Conservation (phyloP, 2,113 vertebrate species). For the Propithecus coquereli region DNA sequence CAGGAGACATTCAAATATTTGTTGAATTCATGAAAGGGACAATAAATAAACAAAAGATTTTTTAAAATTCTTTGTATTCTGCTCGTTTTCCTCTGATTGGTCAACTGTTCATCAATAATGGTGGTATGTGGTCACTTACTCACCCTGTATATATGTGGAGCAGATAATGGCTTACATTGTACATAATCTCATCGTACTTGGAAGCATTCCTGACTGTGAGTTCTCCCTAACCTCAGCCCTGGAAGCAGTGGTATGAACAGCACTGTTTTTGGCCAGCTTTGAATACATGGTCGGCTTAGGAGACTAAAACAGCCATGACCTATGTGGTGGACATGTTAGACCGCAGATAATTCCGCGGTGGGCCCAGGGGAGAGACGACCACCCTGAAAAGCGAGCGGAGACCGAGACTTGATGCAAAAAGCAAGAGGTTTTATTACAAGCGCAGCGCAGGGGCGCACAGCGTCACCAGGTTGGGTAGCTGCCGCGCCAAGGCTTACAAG, state of each 20-base stretch:
- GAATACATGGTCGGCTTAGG: neutral
- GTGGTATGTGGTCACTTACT: neutral
- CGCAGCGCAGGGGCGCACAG: no score
- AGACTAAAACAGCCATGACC: neutral
- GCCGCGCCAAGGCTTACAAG: no score
- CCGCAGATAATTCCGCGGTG: no score
- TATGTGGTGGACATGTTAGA: neutral
- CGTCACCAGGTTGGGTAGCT: no score
- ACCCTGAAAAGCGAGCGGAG: no score
- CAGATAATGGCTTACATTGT: neutral
- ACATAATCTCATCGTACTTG: neutral
- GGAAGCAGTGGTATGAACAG: neutral
- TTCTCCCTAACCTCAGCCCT: neutral
- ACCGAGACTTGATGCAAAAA: no score
- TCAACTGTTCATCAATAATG: neutral
- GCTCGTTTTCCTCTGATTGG: neutral
- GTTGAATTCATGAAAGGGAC: neutral
- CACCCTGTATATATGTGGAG: neutral
- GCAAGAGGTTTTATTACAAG: no score
- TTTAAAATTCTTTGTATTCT: neutral
- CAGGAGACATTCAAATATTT: neutral
- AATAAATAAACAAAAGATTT: neutral
- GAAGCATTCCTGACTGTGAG: neutral
- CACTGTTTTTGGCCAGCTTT: neutral
- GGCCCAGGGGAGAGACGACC: no score